phyloP scores from a whole-genome alignment of 2,888 invertebrate genomes.

The Acronicta psi region DNA sequence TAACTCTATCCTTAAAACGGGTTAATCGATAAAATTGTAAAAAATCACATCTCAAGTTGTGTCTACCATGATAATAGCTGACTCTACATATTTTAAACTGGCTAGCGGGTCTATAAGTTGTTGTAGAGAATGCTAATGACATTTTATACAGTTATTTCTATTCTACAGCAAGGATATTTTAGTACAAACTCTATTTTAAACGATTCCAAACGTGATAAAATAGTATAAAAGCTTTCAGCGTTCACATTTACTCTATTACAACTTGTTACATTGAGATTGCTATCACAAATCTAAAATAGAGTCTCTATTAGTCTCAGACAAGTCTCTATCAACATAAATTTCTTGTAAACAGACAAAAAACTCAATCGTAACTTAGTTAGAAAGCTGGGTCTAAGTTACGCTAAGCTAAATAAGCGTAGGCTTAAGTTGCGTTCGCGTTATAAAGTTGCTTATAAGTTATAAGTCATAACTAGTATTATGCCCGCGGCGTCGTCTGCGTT shows the following conservation, averaged over 20 bases:
- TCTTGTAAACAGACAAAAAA: slow-evolving; percentile 8
- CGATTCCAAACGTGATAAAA: slow-evolving; percentile 6
- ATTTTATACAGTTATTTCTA: slow-evolving; percentile 45
- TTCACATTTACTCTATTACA: slow-evolving; percentile 10
- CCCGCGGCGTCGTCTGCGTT: slow-evolving; percentile 51
- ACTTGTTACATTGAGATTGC: slow-evolving; percentile 14
- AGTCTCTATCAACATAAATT: slow-evolving; percentile 11
- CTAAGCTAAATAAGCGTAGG: slow-evolving; percentile 44
- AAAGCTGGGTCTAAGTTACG: slow-evolving; percentile 39
- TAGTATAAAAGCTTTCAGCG: background rate
- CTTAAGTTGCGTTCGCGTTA: slow-evolving; percentile 33
- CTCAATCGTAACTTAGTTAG: slow-evolving; percentile 31
- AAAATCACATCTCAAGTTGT: slow-evolving; percentile 4
- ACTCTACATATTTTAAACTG: slow-evolving; percentile 41
- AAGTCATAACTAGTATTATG: slow-evolving; percentile 46
- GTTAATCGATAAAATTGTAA: slow-evolving; percentile 6
- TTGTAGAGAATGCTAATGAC: slow-evolving; percentile 50
- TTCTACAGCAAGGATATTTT: slow-evolving; percentile 20
- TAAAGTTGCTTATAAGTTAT: slow-evolving; percentile 46
- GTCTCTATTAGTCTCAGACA: slow-evolving; percentile 7
- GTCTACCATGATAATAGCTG: slow-evolving; percentile 19
- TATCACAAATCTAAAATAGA: slow-evolving; percentile 21
- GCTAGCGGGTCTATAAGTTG: slow-evolving; percentile 44
- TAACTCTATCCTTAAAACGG: slow-evolving; percentile 1
- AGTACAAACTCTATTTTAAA: slow-evolving; percentile 16